Evolutionary conservation across 2,113 vertebrate species (phyloP).

Genomic region (Ceuthmochares aereus): DNA sequence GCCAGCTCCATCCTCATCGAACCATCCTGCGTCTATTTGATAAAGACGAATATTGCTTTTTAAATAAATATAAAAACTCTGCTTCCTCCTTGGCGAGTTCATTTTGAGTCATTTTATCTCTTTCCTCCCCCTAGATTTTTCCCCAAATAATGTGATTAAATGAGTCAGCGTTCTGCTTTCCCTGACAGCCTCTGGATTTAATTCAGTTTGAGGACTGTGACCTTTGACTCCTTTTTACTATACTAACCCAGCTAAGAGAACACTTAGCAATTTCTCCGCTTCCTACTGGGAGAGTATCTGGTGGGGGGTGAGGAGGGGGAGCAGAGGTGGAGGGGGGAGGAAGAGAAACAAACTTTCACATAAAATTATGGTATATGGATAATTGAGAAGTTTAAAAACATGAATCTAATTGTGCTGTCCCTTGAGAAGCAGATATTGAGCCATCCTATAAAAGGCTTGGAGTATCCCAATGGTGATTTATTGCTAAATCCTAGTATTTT

Average conservation of each 20-base stretch:
- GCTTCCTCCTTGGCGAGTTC: constrained; percentile 82
- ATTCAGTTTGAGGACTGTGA: constrained; percentile 87
- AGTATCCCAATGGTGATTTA: constrained; percentile 99
- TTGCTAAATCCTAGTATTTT: constrained; percentile 99
- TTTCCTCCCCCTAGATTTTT: constrained; percentile 83
- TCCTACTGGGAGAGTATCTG: constrained; percentile 83
- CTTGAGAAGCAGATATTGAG: constrained; percentile 92
- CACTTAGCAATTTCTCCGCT: constrained; percentile 84
- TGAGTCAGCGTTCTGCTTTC: constrained; percentile 82
- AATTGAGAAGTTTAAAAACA: constrained; percentile 99
- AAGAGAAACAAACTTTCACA: constrained; percentile 88
- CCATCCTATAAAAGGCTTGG: constrained; percentile 97
- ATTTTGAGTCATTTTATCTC: constrained; percentile 87
- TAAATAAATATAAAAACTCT: constrained; percentile 85
- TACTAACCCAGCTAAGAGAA: constrained; percentile 82
- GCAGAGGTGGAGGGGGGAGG: constrained; percentile 41
- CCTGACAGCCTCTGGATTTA: constrained; percentile 82
- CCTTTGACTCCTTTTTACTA: constrained; percentile 87
- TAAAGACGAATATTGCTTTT: constrained; percentile 82
- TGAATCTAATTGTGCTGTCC: constrained; percentile 97
- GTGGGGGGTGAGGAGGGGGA: constrained; percentile 32
- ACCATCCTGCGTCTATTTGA: constrained; percentile 75
- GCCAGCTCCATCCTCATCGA: constrained; percentile 66
- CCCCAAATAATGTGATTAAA: constrained; percentile 86
- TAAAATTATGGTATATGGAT: constrained; percentile 96